Evolutionary conservation across 1,140 invertebrate genomes (phyloP), one percentile per base, ranked within the genome.

Genomic region (Brachionus calyciflorus): DNA sequence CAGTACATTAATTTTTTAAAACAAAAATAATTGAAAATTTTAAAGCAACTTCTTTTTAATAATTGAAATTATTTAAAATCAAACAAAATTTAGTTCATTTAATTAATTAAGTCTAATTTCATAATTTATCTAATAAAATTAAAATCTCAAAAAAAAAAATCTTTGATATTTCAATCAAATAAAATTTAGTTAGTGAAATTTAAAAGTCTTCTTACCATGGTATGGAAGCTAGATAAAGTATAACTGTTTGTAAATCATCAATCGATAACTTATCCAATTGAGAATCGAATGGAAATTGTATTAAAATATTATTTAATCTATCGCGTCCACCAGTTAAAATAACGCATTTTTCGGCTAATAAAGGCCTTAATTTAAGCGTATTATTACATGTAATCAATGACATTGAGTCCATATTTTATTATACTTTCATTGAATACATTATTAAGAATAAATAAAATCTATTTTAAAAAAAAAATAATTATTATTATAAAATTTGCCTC

Each of bases 261-360:
- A 24, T 40, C 2, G 30, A 40, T 40, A 73, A 51, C 14, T 55
- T 49, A 24, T 73, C 69, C n/a, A 51, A 14, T 49, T 55, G 46
- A 17, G 46, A 49, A n/a, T 73, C 69, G 46, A 51, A 73, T 19
- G 69, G 69, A 73, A 73, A 73, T 30, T 73, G 69, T 19, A 73
- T 19, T 12, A 73, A 28, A 26, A 73, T 55, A 41, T 73, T 73
- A 41, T 55, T 55, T 49, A 55, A 37, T 73, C 28, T 49, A 33
- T 73, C 69, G 0, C 51, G 44, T 10, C 69, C 69, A 28, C 69
- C 69, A 10, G 69, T 73, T 24, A 73, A 55, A 37, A 73, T 55
- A 9, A 55, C 69, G 28, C 69, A 73, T 73, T 73, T 73, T 41
- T 73, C 69, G 17, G 28, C 51, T 14, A 73, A 24, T 2, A 73